Conservation (phyloP, 2,888 invertebrate species). For the Euzophera pinguis region DNA sequence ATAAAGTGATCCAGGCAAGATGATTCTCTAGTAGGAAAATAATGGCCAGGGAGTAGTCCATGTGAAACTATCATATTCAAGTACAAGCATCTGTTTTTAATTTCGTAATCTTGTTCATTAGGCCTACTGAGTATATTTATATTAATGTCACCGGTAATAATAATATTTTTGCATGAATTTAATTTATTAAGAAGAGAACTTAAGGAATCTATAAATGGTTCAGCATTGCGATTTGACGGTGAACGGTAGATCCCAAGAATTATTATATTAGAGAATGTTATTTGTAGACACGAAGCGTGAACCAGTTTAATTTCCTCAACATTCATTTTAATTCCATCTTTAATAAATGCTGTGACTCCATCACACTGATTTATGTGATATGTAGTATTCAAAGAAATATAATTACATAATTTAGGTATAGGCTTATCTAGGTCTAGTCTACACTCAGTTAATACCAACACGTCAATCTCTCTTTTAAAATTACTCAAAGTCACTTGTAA, state of each 20-base stretch:
- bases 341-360: slow-evolving; percentile 17
- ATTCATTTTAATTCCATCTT: background rate
- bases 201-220: background rate
- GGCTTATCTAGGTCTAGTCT: slow-evolving; percentile 14
- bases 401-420: slow-evolving; percentile 13
- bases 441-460: slow-evolving; percentile 19
- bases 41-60: background rate
- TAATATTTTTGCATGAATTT: background rate
- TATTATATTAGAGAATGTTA: background rate
- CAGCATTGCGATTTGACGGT: background rate
- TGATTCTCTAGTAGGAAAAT: background rate
- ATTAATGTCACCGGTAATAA: background rate
- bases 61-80: background rate
- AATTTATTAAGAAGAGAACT: background rate
- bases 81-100: background rate
- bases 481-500: background rate
- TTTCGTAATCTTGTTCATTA: background rate
- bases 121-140: background rate
- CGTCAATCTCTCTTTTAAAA: slow-evolving; percentile 13
- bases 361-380: slow-evolving; percentile 18
- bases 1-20: background rate
- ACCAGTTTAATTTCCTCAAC: background rate
- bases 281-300: background rate
- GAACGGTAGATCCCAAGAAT: background rate
- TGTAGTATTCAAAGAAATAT: slow-evolving; percentile 15